Percentiles rank a stretch among this genome's conserved stretches.
Evolutionary conservation across 2,113 vertebrate species (phyloP).

Genomic region (Syngnathus scovelli): DNA sequence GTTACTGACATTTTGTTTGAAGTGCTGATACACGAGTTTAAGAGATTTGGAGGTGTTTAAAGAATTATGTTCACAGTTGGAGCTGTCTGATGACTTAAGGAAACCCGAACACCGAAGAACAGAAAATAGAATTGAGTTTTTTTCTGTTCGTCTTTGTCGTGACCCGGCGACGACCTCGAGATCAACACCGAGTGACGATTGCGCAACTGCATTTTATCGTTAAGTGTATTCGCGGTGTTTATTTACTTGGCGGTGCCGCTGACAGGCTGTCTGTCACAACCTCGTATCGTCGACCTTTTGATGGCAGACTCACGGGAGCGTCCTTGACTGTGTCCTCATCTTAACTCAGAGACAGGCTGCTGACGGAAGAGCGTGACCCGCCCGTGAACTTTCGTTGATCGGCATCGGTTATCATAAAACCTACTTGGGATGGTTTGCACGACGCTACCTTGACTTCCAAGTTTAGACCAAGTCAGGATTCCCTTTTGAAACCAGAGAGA

Average conservation of each 20-base stretch:
- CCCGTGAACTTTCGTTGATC: not conserved
- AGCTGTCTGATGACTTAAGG: not conserved
- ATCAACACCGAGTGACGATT: not conserved
- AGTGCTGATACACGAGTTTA: not conserved
- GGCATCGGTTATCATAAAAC: not conserved
- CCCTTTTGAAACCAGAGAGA: too few relatives aligned
- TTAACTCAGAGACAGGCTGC: not conserved
- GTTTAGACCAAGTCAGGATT: too few relatives aligned
- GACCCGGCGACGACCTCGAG: not conserved
- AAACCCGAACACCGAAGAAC: not conserved
- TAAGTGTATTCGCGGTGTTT: not conserved
- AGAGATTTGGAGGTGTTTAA: not conserved
- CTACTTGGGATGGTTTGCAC: not conserved
- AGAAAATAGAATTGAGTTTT: not conserved
- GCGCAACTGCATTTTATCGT: not conserved
- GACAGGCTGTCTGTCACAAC: not conserved
- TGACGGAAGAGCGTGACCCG: not conserved
- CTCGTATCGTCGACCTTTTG: not conserved
- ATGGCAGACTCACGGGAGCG: not conserved
- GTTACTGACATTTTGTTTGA: not conserved
- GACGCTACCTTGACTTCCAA: too few relatives aligned
- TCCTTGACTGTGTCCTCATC: not conserved
- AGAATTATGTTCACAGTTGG: constrained; percentile 3
- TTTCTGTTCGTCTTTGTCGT: not conserved
- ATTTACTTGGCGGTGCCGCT: not conserved